Percentiles rank a stretch among this genome's conserved stretches.
Evolutionary conservation across 2,797 vertebrate genomes (phyloP).

Genomic region (Luscinia luscinia): DNA sequence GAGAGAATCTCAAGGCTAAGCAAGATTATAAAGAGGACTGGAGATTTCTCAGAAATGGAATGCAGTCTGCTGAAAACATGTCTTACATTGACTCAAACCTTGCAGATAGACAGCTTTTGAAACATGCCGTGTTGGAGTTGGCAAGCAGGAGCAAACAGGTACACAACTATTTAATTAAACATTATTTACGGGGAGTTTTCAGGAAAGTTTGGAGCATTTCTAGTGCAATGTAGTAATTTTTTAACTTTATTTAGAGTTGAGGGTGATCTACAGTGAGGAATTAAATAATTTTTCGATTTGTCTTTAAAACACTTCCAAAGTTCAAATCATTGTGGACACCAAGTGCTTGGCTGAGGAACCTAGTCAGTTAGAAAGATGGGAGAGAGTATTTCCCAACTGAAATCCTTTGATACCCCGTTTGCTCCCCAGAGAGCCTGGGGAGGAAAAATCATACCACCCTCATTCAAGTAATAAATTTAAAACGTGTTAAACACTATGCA

Average conservation of each 20-base stretch:
- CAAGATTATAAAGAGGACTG: neutral
- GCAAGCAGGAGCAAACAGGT: constrained; percentile 6
- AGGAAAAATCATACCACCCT: neutral
- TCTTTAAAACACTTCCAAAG: neutral
- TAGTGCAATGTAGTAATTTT: neutral
- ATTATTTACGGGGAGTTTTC: neutral
- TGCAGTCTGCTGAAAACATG: neutral
- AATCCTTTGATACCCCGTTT: neutral
- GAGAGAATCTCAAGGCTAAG: neutral
- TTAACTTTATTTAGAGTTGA: neutral
- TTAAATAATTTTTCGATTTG: neutral
- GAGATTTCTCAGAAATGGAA: neutral
- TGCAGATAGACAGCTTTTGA: neutral
- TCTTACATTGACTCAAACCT: neutral
- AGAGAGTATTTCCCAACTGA: neutral
- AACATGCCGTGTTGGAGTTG: fast-evolving
- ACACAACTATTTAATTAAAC: neutral
- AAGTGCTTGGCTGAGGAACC: neutral
- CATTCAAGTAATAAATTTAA: neutral
- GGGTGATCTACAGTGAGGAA: neutral
- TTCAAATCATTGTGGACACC: neutral
- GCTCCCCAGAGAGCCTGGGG: neutral
- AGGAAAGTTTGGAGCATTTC: neutral
- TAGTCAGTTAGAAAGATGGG: neutral
- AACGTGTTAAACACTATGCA: neutral